Evolutionary conservation across 2,113 vertebrate genomes (phyloP), one percentile per base, ranked within the genome.

Genomic region (Emydocephalus ijimae): DNA sequence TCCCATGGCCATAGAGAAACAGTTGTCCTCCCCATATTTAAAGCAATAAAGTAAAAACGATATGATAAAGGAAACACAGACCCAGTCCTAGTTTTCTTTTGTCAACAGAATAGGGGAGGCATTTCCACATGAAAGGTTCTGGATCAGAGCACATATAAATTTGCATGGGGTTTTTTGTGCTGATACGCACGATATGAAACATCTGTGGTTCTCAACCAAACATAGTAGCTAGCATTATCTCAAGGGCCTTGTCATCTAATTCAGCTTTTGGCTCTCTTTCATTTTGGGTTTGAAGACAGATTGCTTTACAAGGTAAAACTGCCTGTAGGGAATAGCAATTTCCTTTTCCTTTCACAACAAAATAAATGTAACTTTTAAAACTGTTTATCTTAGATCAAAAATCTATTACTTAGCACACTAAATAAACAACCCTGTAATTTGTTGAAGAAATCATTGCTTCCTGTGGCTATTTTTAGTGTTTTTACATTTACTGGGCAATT

Each of bases 311-410:
- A 98, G 97, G 97, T 98, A 98, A 94, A 97, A 97, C 97, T 97
- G 97, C 97, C 98, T 98, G 91, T 94, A 59, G 98, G 98, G 98
- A 98, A 97, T 93, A 96, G 89, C 95, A 97, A 98, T 98, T 99
- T 99, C 98, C 98, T 98, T 96, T 97, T 97, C 97, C 96, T 91
- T 94, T 96, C 96, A 95, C 96, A 97, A 97, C 95, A 97, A 97
- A 96, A 97, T 97, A 97, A 98, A 98, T 94, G 94, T 95, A 98
- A 98, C 97, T 97, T 97, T 98, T 96, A 96, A 97, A 98, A 96
- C 94, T 97, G 96, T 98, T 98, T 98, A 98, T 98, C 98, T 98
- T 98, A 98, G 96, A 98, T 98, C 98, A 97, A 97, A 98, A 98
- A 97, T 97, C 97, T 98, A 98, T 98, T 97, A 97, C 96, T 98